phyloP scores from a whole-genome alignment of 1,140 invertebrate genomes.

The Diorhabda carinulata region DNA sequence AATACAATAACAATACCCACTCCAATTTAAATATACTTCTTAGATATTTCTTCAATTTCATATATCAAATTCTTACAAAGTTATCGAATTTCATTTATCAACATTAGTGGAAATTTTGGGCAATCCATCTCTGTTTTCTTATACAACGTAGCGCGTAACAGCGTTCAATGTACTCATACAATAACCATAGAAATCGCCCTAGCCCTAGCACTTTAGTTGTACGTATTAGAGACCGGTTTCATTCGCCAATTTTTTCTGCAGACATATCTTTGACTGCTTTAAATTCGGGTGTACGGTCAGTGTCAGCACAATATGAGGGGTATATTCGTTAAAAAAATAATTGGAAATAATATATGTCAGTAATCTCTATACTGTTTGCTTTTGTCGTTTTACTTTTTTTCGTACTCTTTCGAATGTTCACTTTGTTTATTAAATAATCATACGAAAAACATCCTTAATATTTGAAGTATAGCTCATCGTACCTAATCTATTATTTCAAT shows the following conservation, averaged over 20 bases:
- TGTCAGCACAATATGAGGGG: not conserved
- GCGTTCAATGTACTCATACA: conserved; percentile 19
- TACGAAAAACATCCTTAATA: no score
- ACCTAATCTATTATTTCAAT: no score
- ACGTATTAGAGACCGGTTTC: conserved; percentile 16
- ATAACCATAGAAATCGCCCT: conserved; percentile 22
- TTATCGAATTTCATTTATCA: not conserved
- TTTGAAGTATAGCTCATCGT: no score
- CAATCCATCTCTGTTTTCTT: not conserved
- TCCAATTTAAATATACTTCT: no score
- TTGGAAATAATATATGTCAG: no score
- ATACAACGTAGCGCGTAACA: not conserved
- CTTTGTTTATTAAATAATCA: no score
- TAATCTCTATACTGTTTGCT: no score
- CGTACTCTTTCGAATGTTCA: no score
- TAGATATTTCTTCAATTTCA: not conserved
- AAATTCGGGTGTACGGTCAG: not conserved
- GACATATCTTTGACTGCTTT: conserved; percentile 7
- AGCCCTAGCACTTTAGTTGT: conserved; percentile 9
- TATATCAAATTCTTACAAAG: not conserved
- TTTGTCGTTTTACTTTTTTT: no score
- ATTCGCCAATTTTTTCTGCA: conserved; percentile 18
- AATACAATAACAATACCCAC: no score
- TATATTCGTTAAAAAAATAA: no score
- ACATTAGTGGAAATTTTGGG: not conserved